Percentiles rank a stretch among this genome's conserved stretches.
phyloP scores from a whole-genome alignment of 2,113 vertebrate species.

The Ictidomys tridecemlineatus region DNA sequence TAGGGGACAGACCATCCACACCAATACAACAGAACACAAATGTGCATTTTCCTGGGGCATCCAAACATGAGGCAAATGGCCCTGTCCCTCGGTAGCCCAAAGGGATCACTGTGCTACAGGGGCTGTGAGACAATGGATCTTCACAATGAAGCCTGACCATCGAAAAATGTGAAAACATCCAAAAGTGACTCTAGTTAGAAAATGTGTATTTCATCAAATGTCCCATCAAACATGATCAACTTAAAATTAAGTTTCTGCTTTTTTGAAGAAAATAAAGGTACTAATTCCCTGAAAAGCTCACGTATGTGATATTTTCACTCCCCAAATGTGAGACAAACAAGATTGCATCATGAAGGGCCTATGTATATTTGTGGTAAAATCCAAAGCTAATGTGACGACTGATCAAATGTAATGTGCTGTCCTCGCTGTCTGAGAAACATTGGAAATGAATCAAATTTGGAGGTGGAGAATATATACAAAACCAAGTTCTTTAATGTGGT shows the following conservation, averaged over 20 bases:
- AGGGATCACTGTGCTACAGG: background rate
- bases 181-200: background rate
- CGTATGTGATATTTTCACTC: background rate
- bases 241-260: background rate
- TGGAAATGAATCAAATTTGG: background rate
- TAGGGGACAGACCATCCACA: too few species aligned
- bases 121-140: background rate
- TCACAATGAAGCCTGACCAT: background rate
- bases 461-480: background rate
- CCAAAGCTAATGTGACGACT: background rate
- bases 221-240: background rate
- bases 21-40: background rate
- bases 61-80: background rate
- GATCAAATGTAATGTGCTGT: background rate
- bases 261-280: background rate
- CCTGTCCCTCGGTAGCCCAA: too few species aligned
- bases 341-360: background rate
- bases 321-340: background rate
- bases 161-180: background rate
- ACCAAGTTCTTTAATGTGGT: background rate
- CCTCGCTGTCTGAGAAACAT: background rate
- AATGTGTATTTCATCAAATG: background rate
- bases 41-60: too few species aligned
- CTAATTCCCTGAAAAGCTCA: background rate
- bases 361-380: background rate